Evolutionary conservation across 53 echinoderm and acorn worm genomes (phyloP).

Genomic region (Crossaster papposus): DNA sequence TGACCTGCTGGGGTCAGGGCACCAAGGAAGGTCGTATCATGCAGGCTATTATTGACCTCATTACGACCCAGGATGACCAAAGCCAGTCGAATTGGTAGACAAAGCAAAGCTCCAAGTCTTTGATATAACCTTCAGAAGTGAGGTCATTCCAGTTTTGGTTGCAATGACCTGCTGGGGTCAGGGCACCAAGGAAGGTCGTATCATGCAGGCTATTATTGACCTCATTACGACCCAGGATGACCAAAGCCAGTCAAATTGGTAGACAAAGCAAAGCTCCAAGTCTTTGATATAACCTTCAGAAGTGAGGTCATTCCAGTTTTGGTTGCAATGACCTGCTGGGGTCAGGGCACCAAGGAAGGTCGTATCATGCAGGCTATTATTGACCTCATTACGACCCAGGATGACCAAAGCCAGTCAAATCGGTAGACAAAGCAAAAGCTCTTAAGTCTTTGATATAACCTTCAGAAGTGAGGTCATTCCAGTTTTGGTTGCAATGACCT

Average conservation of each 20-base stretch:
- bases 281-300: neutral
- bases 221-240: constrained; percentile 66
- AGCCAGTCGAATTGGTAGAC: constrained; percentile 23
- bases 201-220: constrained; percentile 92
- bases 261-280: neutral
- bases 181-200: constrained; percentile 73
- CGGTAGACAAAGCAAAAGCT: too few relatives aligned
- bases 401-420: neutral
- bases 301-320: neutral
- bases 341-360: constrained; percentile 72
- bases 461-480: too few relatives aligned
- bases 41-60: constrained; percentile 87
- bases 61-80: constrained; percentile 59
- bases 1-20: constrained; percentile 81
- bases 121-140: too few relatives aligned
- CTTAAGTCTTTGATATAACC: too few relatives aligned
- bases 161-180: constrained; percentile 77
- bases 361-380: constrained; percentile 88
- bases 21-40: constrained; percentile 88
- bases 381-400: constrained; percentile 74
- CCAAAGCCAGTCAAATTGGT: constrained; percentile 13
- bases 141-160: too few relatives aligned
- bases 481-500: too few relatives aligned
- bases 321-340: constrained; percentile 85
- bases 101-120: too few relatives aligned